Evolutionary conservation across 2,113 vertebrate species (phyloP), one percentile per base, ranked within the genome.

Genomic region (Meleagris gallopavo): DNA sequence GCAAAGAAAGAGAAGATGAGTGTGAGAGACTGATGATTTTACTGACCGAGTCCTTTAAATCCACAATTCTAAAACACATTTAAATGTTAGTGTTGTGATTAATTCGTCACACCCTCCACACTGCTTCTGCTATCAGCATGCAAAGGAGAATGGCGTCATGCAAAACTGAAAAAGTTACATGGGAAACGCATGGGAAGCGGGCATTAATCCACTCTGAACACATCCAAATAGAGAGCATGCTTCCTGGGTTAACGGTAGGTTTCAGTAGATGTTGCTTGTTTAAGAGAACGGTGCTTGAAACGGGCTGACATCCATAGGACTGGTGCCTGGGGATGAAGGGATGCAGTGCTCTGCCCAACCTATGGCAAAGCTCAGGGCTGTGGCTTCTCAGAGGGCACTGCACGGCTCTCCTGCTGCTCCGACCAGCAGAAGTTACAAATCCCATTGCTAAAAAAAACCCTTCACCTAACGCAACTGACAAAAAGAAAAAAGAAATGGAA

Each of bases 1-100:
- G 98, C 98, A 98, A 98, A 98, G 98, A 98, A 97, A 99, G 98
- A 98, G 97, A 98, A 98, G 98, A 98, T 97, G 98, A 98, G 97
- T 94, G 97, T 99, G 98, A 99, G 98, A 98, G 97, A 95, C 48
- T 92, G 96, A 97, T 97, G 96, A 94, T 96, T 98, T 97, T 95
- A 97, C 84, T 96, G 90, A 97, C 91, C 95, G 90, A 94, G 95
- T 97, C 94, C 95, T 97, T 92, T 97, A 93, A 97, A 97, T 95
- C 93, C 97, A 97, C 94, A 97, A 83, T 94, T 97, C 91, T 97
- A 96, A 96, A 97, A 79, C 95, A 96, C 73, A 96, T 91, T 97
- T 92, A 89, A 95, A 96, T 96, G 97, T 98, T 98, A 98, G 98
- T 97, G 67, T 89, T 95, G 88, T 0, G 62, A 97, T 97, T 94